Evolutionary conservation across 2,888 invertebrate genomes (phyloP), one percentile per base, ranked within the genome.

Genomic region (Pseudococcus longispinus): DNA sequence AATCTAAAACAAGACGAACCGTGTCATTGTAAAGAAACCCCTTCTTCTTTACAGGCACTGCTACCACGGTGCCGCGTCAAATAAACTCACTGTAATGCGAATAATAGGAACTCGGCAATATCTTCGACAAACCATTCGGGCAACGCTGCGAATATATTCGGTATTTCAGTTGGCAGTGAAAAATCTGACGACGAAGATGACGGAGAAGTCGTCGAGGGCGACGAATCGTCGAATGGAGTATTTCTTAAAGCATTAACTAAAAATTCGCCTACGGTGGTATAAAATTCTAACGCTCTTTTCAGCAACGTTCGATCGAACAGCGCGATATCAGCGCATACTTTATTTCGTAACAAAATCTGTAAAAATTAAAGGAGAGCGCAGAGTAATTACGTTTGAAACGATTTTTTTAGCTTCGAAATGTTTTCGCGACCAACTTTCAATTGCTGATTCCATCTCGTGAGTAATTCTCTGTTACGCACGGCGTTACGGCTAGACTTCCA

Each of bases 71-170:
- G 23, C 9, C 9, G 23, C 11, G 60, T 15, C 23, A 60, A 23
- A 60, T 9, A 11, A 23, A 94, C 96, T 95, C 92, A 97, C 96
- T 97, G 97, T 90, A 98, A 93, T 4, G 96, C 94, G 90, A 98
- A 98, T 46, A 98, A 93, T 90, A 98, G 93, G 91, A 98, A 97
- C 91, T 99, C 98, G 15, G 98, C 97, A 89, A 98, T 95, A 91
- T 99, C 98, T 91, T 99, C 99, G 89, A 99, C 94, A 91, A 97
- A 97, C 96, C 98, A 98, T 92, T 99, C 98, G 65, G 99, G 99
- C 90, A 97, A 93, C 89, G 98, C 96, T 86, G 95, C 94, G 92
- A 98, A 98, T 89, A 95, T 93, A 89, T 93, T 92, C 20, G 95
- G 94, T 83, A 94, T 92, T 89, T 93, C 93, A 55, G 93, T 92